These are phyloP conservation scores for Podocnemis expansa DNA, from an alignment of 2,113 vertebrate genomes.

Conservation along the genomic window DNA sequence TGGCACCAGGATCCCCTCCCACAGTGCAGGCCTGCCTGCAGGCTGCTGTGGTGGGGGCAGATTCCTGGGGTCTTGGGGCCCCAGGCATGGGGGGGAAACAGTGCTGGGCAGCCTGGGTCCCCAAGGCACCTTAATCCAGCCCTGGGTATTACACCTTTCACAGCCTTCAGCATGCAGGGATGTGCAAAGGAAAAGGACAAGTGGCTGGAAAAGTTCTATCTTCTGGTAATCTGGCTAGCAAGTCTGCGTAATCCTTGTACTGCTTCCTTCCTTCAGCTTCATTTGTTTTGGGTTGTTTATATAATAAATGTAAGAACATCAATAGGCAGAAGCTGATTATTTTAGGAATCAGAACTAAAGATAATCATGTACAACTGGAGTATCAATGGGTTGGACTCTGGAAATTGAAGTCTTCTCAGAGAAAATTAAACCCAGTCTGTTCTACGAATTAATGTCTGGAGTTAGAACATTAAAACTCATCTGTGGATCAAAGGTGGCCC, in stretches of 20 bases:
- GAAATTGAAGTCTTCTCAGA: neutral
- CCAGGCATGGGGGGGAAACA: no score
- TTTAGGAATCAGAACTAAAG: neutral
- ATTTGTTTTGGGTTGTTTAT: neutral
- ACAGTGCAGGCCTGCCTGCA: no score
- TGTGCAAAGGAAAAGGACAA: neutral
- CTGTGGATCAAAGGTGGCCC: neutral
- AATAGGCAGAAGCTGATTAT: neutral
- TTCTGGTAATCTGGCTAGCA: neutral
- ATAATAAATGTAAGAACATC: neutral
- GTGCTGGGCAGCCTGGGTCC: no score
- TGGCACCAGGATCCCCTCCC: no score
- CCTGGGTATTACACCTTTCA: neutral
- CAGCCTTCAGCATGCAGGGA: accelerated
- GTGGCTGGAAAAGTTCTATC: neutral
- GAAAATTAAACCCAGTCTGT: neutral
- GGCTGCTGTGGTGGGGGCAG: no score
- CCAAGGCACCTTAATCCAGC: no score
- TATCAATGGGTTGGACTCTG: neutral
- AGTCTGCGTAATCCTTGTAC: neutral
- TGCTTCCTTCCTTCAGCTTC: neutral
- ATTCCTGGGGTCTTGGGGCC: no score
- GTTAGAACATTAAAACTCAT: neutral
- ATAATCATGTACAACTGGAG: neutral
- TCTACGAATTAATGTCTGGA: neutral